These are phyloP conservation scores for Pterostichus niger DNA, from an alignment of 2,888 invertebrate genomes.

Conservation along the genomic window DNA sequence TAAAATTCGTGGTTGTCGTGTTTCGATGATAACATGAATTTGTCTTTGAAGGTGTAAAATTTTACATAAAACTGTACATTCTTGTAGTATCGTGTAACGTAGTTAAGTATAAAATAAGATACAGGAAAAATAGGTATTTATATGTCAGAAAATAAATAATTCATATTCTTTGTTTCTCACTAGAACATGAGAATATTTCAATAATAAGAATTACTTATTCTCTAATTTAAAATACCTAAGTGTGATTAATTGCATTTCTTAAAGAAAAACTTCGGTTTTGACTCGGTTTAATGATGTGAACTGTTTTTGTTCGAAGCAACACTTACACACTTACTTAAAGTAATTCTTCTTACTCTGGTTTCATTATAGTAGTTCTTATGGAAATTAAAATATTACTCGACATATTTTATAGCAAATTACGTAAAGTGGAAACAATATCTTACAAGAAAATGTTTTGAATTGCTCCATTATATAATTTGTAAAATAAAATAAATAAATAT, in stretches of 20 bases:
- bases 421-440: background rate
- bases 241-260: constrained; percentile 37
- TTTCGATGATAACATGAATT: too few relatives aligned
- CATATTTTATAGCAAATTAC: constrained; percentile 12
- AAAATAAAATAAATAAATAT: too few relatives aligned
- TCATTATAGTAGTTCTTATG: constrained; percentile 29
- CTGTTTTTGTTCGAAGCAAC: constrained; percentile 1
- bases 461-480: too few relatives aligned
- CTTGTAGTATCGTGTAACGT: background rate
- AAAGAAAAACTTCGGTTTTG: constrained; percentile 15
- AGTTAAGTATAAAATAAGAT: background rate
- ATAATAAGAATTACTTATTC: constrained; percentile 10
- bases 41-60: background rate
- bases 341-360: background rate
- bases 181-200: constrained; percentile 60
- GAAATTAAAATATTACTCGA: background rate
- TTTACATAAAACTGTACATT: constrained; percentile 28
- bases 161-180: constrained; percentile 38
- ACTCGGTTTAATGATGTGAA: constrained; percentile 54
- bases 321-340: background rate
- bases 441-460: too few relatives aligned
- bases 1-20: too few relatives aligned
- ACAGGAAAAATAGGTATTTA: background rate
- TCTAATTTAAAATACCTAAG: constrained; percentile 23
- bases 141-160: constrained; percentile 40